Conservation (phyloP, 2,797 vertebrate species). For the Tapirus indicus region DNA sequence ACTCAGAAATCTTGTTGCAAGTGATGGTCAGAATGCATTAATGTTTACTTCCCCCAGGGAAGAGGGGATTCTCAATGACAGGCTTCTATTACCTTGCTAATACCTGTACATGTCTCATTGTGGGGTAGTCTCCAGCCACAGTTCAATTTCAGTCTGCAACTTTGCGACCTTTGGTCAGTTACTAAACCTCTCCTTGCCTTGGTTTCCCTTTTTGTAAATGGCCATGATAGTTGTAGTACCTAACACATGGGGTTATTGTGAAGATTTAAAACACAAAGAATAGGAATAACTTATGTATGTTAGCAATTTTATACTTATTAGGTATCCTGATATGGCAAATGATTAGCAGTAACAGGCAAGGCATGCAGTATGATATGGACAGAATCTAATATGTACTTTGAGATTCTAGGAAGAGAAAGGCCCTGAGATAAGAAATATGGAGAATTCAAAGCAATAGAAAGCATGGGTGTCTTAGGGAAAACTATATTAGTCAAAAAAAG, state of each 20-base stretch:
- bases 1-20: background rate
- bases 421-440: background rate
- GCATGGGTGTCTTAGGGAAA: background rate
- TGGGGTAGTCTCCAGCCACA: background rate
- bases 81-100: background rate
- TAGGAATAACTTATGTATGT: background rate
- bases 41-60: background rate
- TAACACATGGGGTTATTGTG: background rate
- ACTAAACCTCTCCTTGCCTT: background rate
- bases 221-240: background rate
- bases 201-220: background rate
- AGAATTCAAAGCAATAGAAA: background rate
- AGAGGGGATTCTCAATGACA: background rate
- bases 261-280: background rate
- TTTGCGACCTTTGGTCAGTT: background rate
- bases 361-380: accelerated
- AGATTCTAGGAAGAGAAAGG: background rate
- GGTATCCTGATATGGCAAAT: background rate
- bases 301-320: background rate
- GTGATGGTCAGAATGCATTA: background rate
- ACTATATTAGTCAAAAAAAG: background rate
- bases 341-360: background rate
- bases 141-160: background rate
- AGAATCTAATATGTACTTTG: background rate
- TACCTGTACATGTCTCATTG: too few relatives aligned